Percentiles rank a stretch among this genome's conserved stretches.
These are phyloP conservation scores for Melanchra persicariae DNA, from an alignment of 2,888 invertebrate genomes.

Conservation along the genomic window DNA sequence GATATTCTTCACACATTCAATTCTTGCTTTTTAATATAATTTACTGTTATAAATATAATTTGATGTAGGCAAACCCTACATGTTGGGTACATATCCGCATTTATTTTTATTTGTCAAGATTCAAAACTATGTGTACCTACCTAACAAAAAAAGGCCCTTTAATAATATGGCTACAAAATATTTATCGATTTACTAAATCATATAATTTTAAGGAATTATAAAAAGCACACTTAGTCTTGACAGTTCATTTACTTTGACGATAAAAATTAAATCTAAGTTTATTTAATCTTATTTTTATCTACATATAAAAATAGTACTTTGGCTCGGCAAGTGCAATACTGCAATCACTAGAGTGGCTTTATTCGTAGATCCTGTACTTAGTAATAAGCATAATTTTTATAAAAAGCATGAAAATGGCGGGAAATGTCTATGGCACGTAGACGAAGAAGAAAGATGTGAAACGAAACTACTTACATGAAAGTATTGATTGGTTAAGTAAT, in stretches of 20 bases:
- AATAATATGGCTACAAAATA: not conserved
- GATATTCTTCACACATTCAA: slow-evolving; percentile 46
- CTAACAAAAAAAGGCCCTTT: not conserved
- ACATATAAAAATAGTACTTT: slow-evolving; percentile 1
- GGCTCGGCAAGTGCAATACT: slow-evolving; percentile 35
- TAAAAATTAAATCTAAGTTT: not conserved
- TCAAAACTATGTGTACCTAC: not conserved
- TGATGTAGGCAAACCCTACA: not conserved
- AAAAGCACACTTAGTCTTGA: not conserved
- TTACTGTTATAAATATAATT: not conserved
- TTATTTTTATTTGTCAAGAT: not conserved
- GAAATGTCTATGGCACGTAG: slow-evolving; percentile 14
- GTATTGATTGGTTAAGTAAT: slow-evolving; percentile 45
- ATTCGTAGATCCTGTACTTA: slow-evolving; percentile 52
- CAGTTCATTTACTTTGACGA: not conserved
- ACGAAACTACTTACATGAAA: slow-evolving; percentile 30
- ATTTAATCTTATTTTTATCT: not conserved
- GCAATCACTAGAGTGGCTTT: slow-evolving; percentile 57
- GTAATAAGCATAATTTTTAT: slow-evolving; percentile 57
- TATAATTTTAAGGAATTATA: not conserved
- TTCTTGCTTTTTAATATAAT: slow-evolving; percentile 24
- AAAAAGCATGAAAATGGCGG: slow-evolving; percentile 37
- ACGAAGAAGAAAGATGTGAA: slow-evolving; percentile 4
- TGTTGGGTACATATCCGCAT: slow-evolving; percentile 4
- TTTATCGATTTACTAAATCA: not conserved